These are phyloP conservation scores for Dasypus novemcinctus DNA, from an alignment of 2,113 vertebrate genomes.

Conservation along the genomic window DNA sequence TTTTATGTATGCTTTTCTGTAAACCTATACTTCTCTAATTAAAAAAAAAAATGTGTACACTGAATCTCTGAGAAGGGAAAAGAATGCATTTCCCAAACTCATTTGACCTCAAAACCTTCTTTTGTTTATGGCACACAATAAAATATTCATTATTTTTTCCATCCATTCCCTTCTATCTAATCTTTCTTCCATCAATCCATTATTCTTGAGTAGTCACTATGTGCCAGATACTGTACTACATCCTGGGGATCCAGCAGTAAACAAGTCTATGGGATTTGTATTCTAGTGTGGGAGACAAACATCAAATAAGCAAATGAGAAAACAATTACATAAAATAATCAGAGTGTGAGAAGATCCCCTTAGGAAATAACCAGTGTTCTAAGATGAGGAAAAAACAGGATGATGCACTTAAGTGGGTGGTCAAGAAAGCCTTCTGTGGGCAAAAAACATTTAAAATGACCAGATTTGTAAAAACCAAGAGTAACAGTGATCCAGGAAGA, in stretches of 20 bases:
- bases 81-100: conserved; percentile 17
- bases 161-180: background rate
- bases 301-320: conserved; percentile 16
- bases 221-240: background rate
- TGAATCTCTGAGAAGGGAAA: conserved; percentile 17
- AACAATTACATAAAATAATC: background rate
- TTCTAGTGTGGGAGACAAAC: background rate
- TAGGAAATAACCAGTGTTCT: background rate
- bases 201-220: background rate
- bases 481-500: conserved; percentile 70
- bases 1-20: too few relatives aligned
- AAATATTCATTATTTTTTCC: background rate
- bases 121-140: background rate
- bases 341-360: background rate
- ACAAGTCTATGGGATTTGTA: background rate
- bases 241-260: background rate
- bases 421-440: conserved; percentile 34
- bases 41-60: background rate
- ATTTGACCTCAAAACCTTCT: conserved; percentile 31
- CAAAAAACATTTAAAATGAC: conserved; percentile 39
- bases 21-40: too few relatives aligned
- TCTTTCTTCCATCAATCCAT: background rate
- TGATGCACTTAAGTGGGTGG: background rate
- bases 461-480: conserved; percentile 65
- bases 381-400: background rate